phyloP scores from a whole-genome alignment of 2,888 invertebrate genomes.

The Vanessa cardui region DNA sequence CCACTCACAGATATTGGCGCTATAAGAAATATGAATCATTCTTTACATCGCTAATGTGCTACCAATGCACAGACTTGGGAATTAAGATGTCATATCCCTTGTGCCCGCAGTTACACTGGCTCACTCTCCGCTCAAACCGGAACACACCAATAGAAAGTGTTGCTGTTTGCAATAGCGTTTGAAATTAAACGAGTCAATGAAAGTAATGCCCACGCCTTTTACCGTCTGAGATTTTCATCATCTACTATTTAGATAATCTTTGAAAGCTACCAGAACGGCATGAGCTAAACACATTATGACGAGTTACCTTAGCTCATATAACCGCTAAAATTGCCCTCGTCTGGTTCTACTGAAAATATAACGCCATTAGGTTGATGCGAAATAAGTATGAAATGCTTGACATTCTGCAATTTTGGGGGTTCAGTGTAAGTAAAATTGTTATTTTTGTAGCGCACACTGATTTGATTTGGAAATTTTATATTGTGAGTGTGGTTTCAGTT shows the following conservation, averaged over 20 bases:
- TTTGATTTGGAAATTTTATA: not conserved
- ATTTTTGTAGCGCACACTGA: constrained; percentile 1
- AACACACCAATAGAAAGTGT: too few species aligned
- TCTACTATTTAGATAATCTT: constrained; percentile 50
- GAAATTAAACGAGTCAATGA: too few species aligned
- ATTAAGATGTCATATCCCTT: too few species aligned
- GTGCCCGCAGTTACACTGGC: too few species aligned
- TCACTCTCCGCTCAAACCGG: too few species aligned
- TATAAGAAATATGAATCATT: too few species aligned
- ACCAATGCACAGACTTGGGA: too few species aligned
- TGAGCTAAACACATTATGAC: constrained; percentile 72
- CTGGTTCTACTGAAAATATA: constrained; percentile 41
- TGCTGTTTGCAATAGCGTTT: too few species aligned
- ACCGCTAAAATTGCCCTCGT: constrained; percentile 50
- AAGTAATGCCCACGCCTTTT: too few species aligned
- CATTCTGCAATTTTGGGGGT: constrained; percentile 8
- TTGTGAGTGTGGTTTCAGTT: too few species aligned
- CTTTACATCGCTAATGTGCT: too few species aligned
- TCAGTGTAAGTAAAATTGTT: not conserved
- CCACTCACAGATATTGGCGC: too few species aligned
- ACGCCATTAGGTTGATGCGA: constrained; percentile 34
- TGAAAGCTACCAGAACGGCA: constrained; percentile 50
- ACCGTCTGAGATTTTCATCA: not conserved
- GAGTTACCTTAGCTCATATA: constrained; percentile 59
- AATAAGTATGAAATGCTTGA: constrained; percentile 25